phyloP scores from a whole-genome alignment of 2,888 invertebrate genomes.

The Amblyteles armatorius region DNA sequence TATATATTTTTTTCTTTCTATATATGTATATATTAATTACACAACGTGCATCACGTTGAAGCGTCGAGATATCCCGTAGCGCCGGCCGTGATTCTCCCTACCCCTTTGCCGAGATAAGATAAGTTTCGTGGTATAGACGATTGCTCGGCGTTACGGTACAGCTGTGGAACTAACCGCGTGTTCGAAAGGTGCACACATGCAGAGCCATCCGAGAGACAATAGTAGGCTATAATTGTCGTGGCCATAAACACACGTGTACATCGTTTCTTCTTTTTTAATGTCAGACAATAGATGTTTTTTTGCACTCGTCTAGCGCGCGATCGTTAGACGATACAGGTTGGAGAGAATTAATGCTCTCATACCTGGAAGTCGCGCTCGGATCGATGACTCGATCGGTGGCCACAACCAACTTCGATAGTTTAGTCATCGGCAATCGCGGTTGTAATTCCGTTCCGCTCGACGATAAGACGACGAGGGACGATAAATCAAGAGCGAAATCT shows the following conservation, averaged over 20 bases:
- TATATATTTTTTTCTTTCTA: neutral
- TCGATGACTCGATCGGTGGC: constrained; percentile 60
- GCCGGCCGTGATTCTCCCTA: constrained; percentile 24
- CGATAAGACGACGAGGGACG: constrained; percentile 53
- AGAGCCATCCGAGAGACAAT: constrained; percentile 36
- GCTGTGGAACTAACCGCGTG: constrained; percentile 37
- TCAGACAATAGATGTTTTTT: constrained; percentile 40
- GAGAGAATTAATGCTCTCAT: constrained; percentile 51
- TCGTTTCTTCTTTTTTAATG: neutral
- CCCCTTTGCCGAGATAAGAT: constrained; percentile 49
- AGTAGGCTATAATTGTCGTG: constrained; percentile 28
- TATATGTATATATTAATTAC: neutral
- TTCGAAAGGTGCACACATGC: constrained; percentile 28
- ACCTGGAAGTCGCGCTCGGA: constrained; percentile 41
- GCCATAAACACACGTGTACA: constrained; percentile 34
- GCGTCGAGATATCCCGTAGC: constrained; percentile 24
- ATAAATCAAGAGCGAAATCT: constrained; percentile 59
- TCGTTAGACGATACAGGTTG: constrained; percentile 38
- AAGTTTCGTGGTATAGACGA: constrained; percentile 44
- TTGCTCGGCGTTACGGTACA: constrained; percentile 27
- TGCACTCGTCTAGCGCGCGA: constrained; percentile 23
- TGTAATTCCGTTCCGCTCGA: constrained; percentile 50
- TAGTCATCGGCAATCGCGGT: constrained; percentile 61
- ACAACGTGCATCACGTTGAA: neutral
- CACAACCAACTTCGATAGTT: constrained; percentile 18